Evolutionary conservation across 37 sponge, comb jelly and placozoan genomes (phyloP).

Genomic region (Axinella damicornis): DNA sequence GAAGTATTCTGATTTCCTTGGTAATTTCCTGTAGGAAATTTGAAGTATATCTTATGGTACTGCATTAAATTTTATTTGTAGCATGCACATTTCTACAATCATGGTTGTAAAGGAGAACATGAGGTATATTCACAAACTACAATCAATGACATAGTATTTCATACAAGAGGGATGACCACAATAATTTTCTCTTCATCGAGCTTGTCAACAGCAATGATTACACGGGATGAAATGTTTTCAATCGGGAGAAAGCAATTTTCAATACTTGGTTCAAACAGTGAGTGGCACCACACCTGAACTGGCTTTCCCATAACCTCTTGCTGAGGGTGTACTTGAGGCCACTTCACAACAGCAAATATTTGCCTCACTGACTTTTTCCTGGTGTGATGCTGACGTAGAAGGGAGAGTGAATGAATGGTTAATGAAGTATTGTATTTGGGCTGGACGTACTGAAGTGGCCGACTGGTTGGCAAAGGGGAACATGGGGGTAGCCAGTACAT

Average conservation of each 20-base stretch:
- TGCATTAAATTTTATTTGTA: too few relatives aligned
- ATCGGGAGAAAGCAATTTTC: background rate
- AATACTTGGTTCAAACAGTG: background rate
- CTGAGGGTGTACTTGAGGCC: background rate
- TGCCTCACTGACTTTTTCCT: background rate
- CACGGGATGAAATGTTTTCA: background rate
- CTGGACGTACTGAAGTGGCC: background rate
- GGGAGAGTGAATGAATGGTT: background rate
- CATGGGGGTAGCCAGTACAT: too few relatives aligned
- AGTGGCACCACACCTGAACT: background rate
- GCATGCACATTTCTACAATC: too few relatives aligned
- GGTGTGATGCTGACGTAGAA: background rate
- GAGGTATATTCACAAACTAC: too few relatives aligned
- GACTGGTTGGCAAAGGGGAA: too few relatives aligned
- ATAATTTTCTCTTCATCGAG: background rate
- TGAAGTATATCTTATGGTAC: too few relatives aligned
- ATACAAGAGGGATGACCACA: background rate
- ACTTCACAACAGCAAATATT: background rate
- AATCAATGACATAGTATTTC: too few relatives aligned
- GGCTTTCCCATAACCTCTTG: background rate
- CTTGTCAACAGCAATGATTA: background rate
- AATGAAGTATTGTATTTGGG: background rate
- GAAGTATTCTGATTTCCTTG: too few relatives aligned
- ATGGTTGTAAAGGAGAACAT: too few relatives aligned
- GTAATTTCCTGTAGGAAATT: too few relatives aligned